These are phyloP conservation scores for Drosophila repletoides DNA, from an alignment of 1,140 invertebrate genomes.

Conservation along the genomic window DNA sequence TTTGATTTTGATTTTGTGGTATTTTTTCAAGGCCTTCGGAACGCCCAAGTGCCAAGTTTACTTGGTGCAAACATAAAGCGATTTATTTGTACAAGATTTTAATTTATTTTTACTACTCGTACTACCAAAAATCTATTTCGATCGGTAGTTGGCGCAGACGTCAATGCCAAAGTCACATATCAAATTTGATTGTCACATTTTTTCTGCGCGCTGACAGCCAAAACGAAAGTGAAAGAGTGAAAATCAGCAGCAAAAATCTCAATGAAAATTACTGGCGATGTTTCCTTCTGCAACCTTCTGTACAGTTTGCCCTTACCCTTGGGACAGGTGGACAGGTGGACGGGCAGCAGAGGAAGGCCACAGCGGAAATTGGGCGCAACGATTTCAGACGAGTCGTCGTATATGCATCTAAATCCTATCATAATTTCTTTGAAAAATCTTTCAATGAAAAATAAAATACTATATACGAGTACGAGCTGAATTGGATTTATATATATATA, in stretches of 20 bases:
- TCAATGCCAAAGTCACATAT: slow-evolving; percentile 76
- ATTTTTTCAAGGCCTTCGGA: not conserved
- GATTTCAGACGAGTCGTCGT: not conserved
- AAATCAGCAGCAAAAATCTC: slow-evolving; percentile 37
- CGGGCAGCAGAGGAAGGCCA: slow-evolving; percentile 6
- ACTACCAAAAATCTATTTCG: slow-evolving; percentile 65
- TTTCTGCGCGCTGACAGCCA: slow-evolving; percentile 9
- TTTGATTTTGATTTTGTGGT: slow-evolving; percentile 1
- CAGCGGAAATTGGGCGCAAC: slow-evolving; percentile 31
- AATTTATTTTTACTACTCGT: slow-evolving; percentile 44
- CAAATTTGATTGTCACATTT: slow-evolving; percentile 61
- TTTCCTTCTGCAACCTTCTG: slow-evolving; percentile 4
- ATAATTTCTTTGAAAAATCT: slow-evolving; percentile 21
- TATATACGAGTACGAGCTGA: no score
- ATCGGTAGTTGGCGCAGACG: slow-evolving; percentile 52
- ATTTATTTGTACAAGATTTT: slow-evolving; percentile 52
- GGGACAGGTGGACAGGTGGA: not conserved
- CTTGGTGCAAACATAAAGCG: not conserved
- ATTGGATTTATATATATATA: slow-evolving; percentile 10
- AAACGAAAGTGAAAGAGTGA: slow-evolving; percentile 33
- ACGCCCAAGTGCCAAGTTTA: slow-evolving; percentile 3
- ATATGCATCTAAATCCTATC: slow-evolving; percentile 4
- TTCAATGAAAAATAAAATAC: slow-evolving; percentile 33
- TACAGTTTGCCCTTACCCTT: slow-evolving; percentile 45
- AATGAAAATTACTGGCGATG: slow-evolving; percentile 40